These are phyloP conservation scores for Heliconius melpomene DNA, from an alignment of 1,140 invertebrate genomes.

Conservation along the genomic window DNA sequence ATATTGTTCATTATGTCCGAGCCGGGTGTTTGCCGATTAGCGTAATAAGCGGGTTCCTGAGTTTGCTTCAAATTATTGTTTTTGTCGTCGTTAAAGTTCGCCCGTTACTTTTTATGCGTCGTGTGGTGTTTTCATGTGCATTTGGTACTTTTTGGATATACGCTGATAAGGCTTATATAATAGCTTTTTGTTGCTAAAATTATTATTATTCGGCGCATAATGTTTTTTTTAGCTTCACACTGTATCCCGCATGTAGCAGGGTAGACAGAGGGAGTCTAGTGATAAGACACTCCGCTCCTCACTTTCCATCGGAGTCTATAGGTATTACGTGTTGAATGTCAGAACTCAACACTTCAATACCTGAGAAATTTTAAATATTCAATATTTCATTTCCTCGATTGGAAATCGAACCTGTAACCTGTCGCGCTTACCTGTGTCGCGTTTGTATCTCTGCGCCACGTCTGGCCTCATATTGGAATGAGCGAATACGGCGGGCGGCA, in stretches of 20 bases:
- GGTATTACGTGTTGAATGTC: too few relatives aligned
- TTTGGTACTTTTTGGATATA: not conserved
- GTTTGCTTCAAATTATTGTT: conserved; percentile 19
- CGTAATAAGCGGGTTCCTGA: conserved; percentile 21
- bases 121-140: conserved; percentile 14
- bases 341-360: too few relatives aligned
- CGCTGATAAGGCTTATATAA: not conserved
- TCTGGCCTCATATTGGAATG: too few relatives aligned
- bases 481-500: too few relatives aligned
- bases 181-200: not conserved
- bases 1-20: conserved; percentile 28
- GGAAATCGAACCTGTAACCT: too few relatives aligned
- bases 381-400: too few relatives aligned
- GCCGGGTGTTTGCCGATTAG: conserved; percentile 20
- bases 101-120: conserved; percentile 22
- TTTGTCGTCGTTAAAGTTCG: conserved; percentile 13
- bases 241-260: not conserved
- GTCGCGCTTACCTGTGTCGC: too few relatives aligned
- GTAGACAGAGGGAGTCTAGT: not conserved
- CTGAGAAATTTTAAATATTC: too few relatives aligned
- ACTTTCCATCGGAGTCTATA: not conserved
- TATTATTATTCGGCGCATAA: not conserved
- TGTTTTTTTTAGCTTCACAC: not conserved
- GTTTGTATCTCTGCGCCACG: too few relatives aligned
- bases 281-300: not conserved